Evolutionary conservation across 2,888 invertebrate species (phyloP), one percentile per base, ranked within the genome.

Genomic region (Plebejus melissa): DNA sequence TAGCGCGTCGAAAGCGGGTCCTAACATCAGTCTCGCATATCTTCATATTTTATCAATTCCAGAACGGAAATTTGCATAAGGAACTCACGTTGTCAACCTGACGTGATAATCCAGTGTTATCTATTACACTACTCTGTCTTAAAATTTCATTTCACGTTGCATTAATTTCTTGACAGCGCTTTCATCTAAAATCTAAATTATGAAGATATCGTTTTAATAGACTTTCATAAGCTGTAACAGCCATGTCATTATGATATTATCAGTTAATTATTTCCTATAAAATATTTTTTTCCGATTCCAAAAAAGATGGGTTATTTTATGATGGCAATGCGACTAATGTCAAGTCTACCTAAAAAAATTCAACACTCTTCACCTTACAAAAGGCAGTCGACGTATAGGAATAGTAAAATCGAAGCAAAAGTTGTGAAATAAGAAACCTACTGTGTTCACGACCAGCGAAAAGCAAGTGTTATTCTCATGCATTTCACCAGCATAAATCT

Each of bases 51-150:
- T 71, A 75, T 75, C 75, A 70, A 70, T 70, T 71, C 70, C 32
- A 71, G 80, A 83, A 85, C 84, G 84, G 83, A 83, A 85, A 79
- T 80, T 79, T 78, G 78, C 79, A 77, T 80, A 76, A 65, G 71
- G 76, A 76, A 77, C 74, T 76, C 77, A 74, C 74, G 77, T 75
- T 76, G 77, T 77, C 77, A 78, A 76, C 77, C 77, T 79, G 79
- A 79, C 74, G 74, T 79, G 77, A 77, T 77, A 76, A 77, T 77
- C 79, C 76, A 60, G 32, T 69, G 60, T 72, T 75, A 75, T 75
- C 58, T 28, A 32, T 71, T 50, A 50, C 50, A 28, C 32, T 32
- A 32, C 54, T 32, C 50, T 16, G 32, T 72, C 72, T 72, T 72
- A 72, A 72, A 72, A 72, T 72, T 50, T 72, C 50, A 72, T 72